These are phyloP conservation scores for Sitta carolinensis DNA, from an alignment of 2,797 vertebrate species.

Conservation along the genomic window DNA sequence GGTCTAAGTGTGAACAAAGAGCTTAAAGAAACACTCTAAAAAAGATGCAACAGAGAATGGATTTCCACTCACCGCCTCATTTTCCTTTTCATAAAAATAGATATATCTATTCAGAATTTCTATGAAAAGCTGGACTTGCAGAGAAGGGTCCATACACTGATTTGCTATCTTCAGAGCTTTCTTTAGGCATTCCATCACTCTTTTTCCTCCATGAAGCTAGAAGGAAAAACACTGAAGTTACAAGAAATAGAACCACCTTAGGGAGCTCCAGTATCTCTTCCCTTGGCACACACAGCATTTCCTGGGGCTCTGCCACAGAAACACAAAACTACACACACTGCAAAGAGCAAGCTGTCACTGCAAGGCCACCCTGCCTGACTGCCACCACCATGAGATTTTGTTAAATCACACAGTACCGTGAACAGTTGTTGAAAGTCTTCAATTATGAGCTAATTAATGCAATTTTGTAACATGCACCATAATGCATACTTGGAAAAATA, in stretches of 20 bases:
- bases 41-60: not conserved
- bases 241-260: not conserved
- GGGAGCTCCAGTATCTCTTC: not conserved
- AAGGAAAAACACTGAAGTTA: not conserved
- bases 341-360: not conserved
- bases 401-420: not conserved
- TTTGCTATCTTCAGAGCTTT: slow-evolving; percentile 99
- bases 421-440: not conserved
- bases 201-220: slow-evolving; percentile 94
- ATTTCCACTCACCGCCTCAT: slow-evolving; percentile 86
- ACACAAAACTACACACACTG: not conserved
- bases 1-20: not conserved
- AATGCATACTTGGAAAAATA: not conserved
- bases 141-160: slow-evolving; percentile 99
- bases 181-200: slow-evolving; percentile 98
- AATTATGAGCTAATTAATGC: not conserved
- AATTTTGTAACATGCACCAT: not conserved
- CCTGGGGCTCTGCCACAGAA: not conserved
- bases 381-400: not conserved
- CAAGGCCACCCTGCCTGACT: not conserved
- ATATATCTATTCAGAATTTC: slow-evolving; percentile 99
- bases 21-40: not conserved
- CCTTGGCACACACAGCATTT: not conserved
- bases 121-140: slow-evolving; percentile 98
- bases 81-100: slow-evolving; percentile 98